A percentile compares a stretch with the other conserved stretches of the same genome.
phyloP scores from a whole-genome alignment of 2,888 invertebrate genomes.

The Troides aeacus region DNA sequence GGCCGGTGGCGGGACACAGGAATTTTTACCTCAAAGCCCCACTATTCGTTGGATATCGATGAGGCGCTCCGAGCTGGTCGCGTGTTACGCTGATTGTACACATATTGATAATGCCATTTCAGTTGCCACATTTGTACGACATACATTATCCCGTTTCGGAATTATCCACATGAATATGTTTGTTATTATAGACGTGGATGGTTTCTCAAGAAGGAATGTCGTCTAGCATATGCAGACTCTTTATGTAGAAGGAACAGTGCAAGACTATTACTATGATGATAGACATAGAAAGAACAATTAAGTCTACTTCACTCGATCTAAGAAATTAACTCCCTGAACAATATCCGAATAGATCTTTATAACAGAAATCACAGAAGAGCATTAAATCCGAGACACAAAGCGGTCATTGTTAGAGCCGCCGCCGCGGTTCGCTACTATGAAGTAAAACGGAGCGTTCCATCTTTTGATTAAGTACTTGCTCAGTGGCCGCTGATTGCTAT shows the following conservation, averaged over 20 bases:
- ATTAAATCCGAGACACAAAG: slow-evolving; percentile 7
- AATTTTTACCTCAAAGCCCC: slow-evolving; percentile 33
- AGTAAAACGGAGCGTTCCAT: slow-evolving; percentile 18
- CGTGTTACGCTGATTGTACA: slow-evolving; percentile 11
- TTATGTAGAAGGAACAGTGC: not conserved
- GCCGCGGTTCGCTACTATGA: slow-evolving; percentile 6
- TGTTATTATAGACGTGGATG: too few species aligned
- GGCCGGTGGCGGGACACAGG: slow-evolving; percentile 27
- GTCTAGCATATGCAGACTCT: too few species aligned
- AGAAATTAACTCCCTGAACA: not conserved
- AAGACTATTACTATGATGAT: too few species aligned
- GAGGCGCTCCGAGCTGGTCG: slow-evolving; percentile 17
- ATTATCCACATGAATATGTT: not conserved
- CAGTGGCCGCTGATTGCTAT: slow-evolving; percentile 22
- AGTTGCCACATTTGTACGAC: not conserved
- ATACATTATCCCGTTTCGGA: not conserved
- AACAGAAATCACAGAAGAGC: slow-evolving; percentile 6
- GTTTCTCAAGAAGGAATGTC: too few species aligned
- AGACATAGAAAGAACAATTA: not conserved
- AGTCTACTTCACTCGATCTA: not conserved
- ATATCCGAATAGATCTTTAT: not conserved
- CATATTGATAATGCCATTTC: not conserved
- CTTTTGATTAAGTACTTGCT: slow-evolving; percentile 21
- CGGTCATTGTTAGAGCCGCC: slow-evolving; percentile 5
- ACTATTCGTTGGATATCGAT: slow-evolving; percentile 31